Percentiles rank a stretch among this genome's conserved stretches.
Conservation (phyloP, 2,113 vertebrate genomes). For the Sphyrna mokarran region DNA sequence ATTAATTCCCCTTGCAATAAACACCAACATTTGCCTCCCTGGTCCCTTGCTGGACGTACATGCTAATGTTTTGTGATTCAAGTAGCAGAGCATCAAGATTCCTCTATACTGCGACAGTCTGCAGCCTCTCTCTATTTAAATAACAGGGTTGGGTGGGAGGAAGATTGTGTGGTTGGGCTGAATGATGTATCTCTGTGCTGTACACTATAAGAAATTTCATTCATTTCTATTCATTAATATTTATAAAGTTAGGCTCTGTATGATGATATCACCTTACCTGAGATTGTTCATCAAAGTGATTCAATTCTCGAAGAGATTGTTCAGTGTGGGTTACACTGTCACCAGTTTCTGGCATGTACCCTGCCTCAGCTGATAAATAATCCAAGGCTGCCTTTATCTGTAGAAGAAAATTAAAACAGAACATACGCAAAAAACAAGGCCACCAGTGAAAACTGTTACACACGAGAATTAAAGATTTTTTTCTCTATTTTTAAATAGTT, state of each 20-base stretch:
- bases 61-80: too few relatives aligned
- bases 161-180: background rate
- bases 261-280: constrained; percentile 60
- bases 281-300: constrained; percentile 64
- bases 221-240: background rate
- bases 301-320: constrained; percentile 69
- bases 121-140: too few relatives aligned
- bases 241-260: background rate
- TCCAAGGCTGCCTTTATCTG: constrained; percentile 74
- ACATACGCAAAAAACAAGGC: background rate
- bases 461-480: background rate
- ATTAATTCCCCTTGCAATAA: too few relatives aligned
- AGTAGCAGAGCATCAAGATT: too few relatives aligned
- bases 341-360: constrained; percentile 57
- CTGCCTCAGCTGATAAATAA: constrained; percentile 66
- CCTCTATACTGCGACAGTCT: too few relatives aligned
- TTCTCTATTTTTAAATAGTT: background rate
- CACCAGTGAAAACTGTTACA: background rate
- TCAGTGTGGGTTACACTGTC: constrained; percentile 67
- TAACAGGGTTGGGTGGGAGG: background rate
- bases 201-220: background rate
- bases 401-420: constrained; percentile 41
- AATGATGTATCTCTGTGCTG: background rate
- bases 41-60: too few relatives aligned
- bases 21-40: too few relatives aligned